Base-by-base conservation (phyloP, 1,140 invertebrate species). In the Nebria ingens region DNA sequence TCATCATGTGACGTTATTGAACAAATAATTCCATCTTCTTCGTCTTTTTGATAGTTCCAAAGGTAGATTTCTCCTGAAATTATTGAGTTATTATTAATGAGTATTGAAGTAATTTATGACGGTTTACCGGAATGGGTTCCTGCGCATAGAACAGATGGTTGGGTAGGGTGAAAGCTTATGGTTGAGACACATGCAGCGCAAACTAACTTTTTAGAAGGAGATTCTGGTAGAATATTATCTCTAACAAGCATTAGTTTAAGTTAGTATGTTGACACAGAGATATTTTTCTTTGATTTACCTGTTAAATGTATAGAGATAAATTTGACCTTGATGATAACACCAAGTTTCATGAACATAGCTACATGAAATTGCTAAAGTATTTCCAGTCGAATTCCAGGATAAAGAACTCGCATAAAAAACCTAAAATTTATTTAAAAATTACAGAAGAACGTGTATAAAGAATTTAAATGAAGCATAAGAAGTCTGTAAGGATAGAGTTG, bases 41-140 rank as follows among this genome's bases (percentile, higher is more conserved):
- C 59, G 34, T 65, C 60, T 49, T 67, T 63, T 45, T 67, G 61
- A 25, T 64, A 59, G 53, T 69, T 69, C 63, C 66, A 65, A n/a
- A 70, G 34, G 23, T 65, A 56, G 9, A 70, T 60, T 34, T 63
- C 61, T 15, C 68, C 66, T 66, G 51, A 34, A n/a, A 45, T 12
- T 42, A 13, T 21, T 38, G n/a, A 29, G 15, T 40, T 54, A 49
- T 11, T 22, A 58, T 23, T 22, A 29, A 55, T n/a, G 42, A 19
- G 15, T 40, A 34, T 9, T 25, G 15, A 6, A n/a, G n/a, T n/a
- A n/a, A n/a, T n/a, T n/a, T n/a, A n/a, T n/a, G n/a, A n/a, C n/a
- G n/a, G n/a, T n/a, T 29, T 58, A 66, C 66, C 67, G 51, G 66
- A 62, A 59, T 62, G 62, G 42, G 64, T 64, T 23, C 65, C 66